A percentile compares a stretch with the other conserved stretches of the same genome.
Conservation (phyloP, 2,113 vertebrate genomes). For the Illadopsis cleaveri region DNA sequence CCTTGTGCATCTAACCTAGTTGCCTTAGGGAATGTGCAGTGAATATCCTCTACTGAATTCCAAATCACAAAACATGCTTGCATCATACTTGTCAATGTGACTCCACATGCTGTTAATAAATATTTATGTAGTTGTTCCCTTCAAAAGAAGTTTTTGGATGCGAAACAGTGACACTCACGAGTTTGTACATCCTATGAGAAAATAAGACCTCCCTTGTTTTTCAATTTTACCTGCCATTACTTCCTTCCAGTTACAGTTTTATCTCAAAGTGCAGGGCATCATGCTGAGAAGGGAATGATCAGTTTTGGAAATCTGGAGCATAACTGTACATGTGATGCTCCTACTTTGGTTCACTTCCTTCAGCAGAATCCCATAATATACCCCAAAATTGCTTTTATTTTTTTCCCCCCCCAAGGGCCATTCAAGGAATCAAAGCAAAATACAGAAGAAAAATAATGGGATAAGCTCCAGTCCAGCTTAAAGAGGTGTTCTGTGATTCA, state of each 20-base stretch:
- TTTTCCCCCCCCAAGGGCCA: accelerated
- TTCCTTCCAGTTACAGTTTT: not conserved
- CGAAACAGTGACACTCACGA: not conserved
- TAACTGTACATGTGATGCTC: not conserved
- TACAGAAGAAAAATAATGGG: not conserved
- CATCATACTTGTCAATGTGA: not conserved
- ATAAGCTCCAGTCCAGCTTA: not conserved
- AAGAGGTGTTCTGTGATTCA: not conserved
- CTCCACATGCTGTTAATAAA: not conserved
- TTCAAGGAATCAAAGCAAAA: not conserved
- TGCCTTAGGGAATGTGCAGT: not conserved
- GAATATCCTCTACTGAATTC: not conserved
- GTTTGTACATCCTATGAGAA: not conserved
- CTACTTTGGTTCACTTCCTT: not conserved
- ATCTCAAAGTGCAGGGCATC: not conserved
- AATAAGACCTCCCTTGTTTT: not conserved
- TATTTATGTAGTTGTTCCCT: not conserved
- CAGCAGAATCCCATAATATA: not conserved
- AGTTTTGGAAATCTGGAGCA: not conserved
- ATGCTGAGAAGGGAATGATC: not conserved
- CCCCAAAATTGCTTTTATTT: not conserved
- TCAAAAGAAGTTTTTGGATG: not conserved
- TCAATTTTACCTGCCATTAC: not conserved
- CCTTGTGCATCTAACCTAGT: not conserved
- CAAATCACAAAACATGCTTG: not conserved